phyloP scores from a whole-genome alignment of 2,888 invertebrate species.

The Eretmocerus hayati region DNA sequence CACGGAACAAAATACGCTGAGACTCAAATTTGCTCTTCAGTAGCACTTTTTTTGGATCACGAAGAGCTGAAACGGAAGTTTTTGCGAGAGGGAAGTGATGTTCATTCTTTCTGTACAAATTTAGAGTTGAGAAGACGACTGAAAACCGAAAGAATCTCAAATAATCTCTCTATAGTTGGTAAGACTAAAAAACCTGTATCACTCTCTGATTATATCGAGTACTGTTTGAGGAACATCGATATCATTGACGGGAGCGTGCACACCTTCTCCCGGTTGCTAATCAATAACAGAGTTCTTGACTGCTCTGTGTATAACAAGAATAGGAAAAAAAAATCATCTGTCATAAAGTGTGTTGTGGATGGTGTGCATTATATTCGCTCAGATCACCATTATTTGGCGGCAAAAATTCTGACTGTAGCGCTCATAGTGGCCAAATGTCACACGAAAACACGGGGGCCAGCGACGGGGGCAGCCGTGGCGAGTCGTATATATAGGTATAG shows the following conservation, averaged over 20 bases:
- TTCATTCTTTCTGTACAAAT: background rate
- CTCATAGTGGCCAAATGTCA: too few relatives aligned
- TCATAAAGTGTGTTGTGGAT: background rate
- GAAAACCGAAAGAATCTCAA: background rate
- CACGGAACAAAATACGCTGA: too few relatives aligned
- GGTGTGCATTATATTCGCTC: too few relatives aligned
- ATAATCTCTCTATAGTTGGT: background rate
- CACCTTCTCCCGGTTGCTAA: background rate
- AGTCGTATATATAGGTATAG: too few relatives aligned
- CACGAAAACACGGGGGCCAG: too few relatives aligned
- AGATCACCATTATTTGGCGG: too few relatives aligned
- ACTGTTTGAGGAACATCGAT: background rate
- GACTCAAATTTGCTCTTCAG: too few relatives aligned
- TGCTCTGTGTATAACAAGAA: background rate
- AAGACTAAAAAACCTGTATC: background rate
- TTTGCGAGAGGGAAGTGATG: background rate
- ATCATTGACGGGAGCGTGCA: background rate
- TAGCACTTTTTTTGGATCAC: conserved; percentile 1
- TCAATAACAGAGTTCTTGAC: background rate
- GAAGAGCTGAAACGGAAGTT: background rate
- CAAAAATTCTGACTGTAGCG: too few relatives aligned
- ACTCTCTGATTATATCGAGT: background rate
- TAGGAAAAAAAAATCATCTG: conserved; percentile 2
- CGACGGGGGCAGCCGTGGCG: too few relatives aligned
- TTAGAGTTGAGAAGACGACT: background rate